Percentiles rank a stretch among this genome's conserved stretches.
Conservation (phyloP, 1,140 invertebrate species). For the Drosophila ambigua region DNA sequence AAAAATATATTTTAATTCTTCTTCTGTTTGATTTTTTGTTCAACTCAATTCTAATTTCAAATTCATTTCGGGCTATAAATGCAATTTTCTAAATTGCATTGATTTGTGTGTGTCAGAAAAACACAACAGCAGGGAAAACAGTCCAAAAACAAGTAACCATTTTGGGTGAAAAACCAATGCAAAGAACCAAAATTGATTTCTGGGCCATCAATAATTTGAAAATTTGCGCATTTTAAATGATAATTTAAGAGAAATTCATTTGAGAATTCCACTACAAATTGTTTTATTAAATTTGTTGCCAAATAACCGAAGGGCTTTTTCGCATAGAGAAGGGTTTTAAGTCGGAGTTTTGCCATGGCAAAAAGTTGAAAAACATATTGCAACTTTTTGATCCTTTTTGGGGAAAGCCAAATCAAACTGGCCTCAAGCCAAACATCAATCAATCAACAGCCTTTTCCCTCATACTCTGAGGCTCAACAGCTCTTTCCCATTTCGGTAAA, state of each 20-base stretch:
- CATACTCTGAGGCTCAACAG: background rate
- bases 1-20: too few relatives aligned
- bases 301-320: conserved; percentile 44
- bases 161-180: conserved; percentile 31
- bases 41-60: conserved; percentile 58
- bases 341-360: background rate
- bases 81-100: conserved; percentile 77
- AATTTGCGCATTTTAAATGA: conserved; percentile 54
- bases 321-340: conserved; percentile 1
- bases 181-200: conserved; percentile 56
- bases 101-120: conserved; percentile 49
- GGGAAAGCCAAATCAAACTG: conserved; percentile 51
- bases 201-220: conserved; percentile 39
- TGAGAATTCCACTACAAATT: conserved; percentile 61
- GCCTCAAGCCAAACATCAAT: conserved; percentile 72
- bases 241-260: conserved; percentile 74
- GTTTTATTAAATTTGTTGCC: conserved; percentile 50
- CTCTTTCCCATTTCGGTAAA: too few relatives aligned
- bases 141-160: background rate
- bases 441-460: conserved; percentile 52
- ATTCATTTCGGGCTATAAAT: conserved; percentile 65
- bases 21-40: conserved; percentile 20
- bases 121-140: conserved; percentile 28
- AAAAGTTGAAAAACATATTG: conserved; percentile 68
- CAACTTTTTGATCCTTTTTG: conserved; percentile 72